Conservation (phyloP, 2,797 vertebrate species). For the Glyptemys insculpta region DNA sequence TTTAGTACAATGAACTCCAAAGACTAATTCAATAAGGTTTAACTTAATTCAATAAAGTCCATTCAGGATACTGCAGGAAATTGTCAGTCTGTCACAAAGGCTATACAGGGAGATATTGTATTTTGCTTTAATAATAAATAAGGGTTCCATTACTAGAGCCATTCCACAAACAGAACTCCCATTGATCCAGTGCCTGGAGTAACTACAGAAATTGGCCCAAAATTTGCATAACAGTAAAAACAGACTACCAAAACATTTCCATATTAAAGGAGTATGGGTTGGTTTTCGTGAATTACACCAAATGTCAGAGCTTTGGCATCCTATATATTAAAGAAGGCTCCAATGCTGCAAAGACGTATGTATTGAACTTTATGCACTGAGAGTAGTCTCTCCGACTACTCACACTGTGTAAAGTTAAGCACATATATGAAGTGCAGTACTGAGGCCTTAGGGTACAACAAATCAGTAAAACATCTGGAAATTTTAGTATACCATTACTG, state of each 20-base stretch:
- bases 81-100: not conserved
- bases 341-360: not conserved
- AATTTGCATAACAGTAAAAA: not conserved
- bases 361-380: not conserved
- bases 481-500: not conserved
- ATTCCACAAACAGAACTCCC: not conserved
- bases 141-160: not conserved
- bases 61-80: not conserved
- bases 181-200: not conserved
- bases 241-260: not conserved
- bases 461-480: not conserved
- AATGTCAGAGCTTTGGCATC: not conserved
- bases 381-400: not conserved
- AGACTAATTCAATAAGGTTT: not conserved
- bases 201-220: not conserved
- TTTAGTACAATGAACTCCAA: not conserved
- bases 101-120: not conserved
- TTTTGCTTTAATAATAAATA: not conserved
- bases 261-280: not conserved
- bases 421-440: not conserved
- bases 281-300: not conserved
- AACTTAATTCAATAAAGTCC: not conserved
- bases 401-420: not conserved
- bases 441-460: not conserved
- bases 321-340: not conserved